These are phyloP conservation scores for Lepus oiostolus DNA, from an alignment of 2,797 vertebrate species.

Conservation along the genomic window DNA sequence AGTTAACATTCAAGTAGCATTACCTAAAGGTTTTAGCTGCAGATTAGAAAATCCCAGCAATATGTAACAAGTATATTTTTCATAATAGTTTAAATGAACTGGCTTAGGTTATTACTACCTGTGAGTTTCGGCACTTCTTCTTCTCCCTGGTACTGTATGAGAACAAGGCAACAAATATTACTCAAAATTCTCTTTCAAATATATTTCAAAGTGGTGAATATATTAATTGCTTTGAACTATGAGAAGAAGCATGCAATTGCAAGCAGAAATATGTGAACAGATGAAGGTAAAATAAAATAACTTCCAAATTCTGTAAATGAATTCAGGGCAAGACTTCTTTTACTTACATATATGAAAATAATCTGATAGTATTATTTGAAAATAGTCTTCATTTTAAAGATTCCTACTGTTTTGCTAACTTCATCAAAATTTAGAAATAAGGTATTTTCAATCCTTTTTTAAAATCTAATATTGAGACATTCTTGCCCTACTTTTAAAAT, in stretches of 20 bases:
- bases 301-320: conserved; percentile 15
- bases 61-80: neutral
- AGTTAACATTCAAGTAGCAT: neutral
- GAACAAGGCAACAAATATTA: neutral
- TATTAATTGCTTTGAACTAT: neutral
- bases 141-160: neutral
- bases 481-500: conserved; percentile 80
- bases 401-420: conserved; percentile 54
- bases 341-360: conserved; percentile 61
- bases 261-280: neutral
- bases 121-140: neutral
- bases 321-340: conserved; percentile 38
- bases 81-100: conserved; percentile 9
- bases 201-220: conserved; percentile 39
- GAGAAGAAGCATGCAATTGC: neutral
- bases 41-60: neutral
- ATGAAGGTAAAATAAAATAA: conserved; percentile 48
- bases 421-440: conserved; percentile 66
- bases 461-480: conserved; percentile 78
- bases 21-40: neutral
- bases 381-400: conserved; percentile 62
- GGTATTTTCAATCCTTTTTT: conserved; percentile 70
- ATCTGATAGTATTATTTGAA: conserved; percentile 61
- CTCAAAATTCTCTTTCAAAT: conserved; percentile 14
- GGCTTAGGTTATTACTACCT: neutral